These are phyloP conservation scores for Orius insidiosus DNA, from an alignment of 1,140 invertebrate genomes.

Conservation along the genomic window DNA sequence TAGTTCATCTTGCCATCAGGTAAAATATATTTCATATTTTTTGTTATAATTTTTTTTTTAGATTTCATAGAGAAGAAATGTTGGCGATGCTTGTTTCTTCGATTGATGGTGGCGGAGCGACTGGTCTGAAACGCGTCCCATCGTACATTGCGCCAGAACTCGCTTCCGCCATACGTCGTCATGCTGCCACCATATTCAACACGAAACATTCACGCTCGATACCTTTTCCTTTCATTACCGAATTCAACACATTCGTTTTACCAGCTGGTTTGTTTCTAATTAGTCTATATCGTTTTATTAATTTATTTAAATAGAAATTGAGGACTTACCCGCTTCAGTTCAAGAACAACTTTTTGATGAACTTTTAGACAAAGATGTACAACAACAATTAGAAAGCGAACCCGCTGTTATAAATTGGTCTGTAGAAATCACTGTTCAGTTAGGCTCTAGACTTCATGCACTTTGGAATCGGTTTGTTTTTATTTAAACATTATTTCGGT, in stretches of 20 bases:
- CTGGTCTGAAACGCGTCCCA: slow-evolving; percentile 63
- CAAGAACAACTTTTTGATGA: slow-evolving; percentile 87
- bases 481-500: background rate
- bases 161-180: slow-evolving; percentile 76
- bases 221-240: slow-evolving; percentile 77
- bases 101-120: slow-evolving; percentile 71
- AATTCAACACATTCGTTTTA: slow-evolving; percentile 74
- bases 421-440: slow-evolving; percentile 48
- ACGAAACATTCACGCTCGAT: slow-evolving; percentile 71
- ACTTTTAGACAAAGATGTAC: slow-evolving; percentile 84
- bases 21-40: slow-evolving; percentile 29
- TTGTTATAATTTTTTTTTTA: slow-evolving; percentile 28
- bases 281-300: slow-evolving; percentile 1
- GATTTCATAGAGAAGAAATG: slow-evolving; percentile 82
- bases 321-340: slow-evolving; percentile 68
- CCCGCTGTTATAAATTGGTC: slow-evolving; percentile 87
- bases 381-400: slow-evolving; percentile 68
- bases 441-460: slow-evolving; percentile 70
- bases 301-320: slow-evolving; percentile 45
- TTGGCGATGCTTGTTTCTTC: slow-evolving; percentile 73
- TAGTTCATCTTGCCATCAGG: slow-evolving; percentile 87
- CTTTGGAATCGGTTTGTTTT: slow-evolving; percentile 71
- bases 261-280: slow-evolving; percentile 45
- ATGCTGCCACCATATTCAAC: slow-evolving; percentile 68
- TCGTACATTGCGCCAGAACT: slow-evolving; percentile 79